A percentile compares a stretch with the other conserved stretches of the same genome.
Conservation (phyloP, 1,140 invertebrate genomes). For the Plodia interpunctella region DNA sequence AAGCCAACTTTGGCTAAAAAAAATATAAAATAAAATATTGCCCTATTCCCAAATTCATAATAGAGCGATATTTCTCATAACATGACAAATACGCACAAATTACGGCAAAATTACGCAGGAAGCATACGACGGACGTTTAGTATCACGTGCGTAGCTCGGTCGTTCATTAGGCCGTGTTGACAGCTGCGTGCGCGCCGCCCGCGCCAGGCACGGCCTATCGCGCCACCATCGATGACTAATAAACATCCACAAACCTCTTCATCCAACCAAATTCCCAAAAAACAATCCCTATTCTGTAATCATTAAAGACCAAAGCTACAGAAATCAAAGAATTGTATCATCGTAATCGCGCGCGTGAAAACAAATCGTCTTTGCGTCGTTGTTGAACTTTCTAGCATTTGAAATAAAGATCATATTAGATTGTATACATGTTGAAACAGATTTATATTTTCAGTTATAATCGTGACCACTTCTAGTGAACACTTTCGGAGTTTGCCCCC, state of each 20-base stretch:
- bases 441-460: slow-evolving; percentile 48
- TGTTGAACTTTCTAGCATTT: slow-evolving; percentile 35
- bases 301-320: slow-evolving; percentile 20
- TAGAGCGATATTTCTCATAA: slow-evolving; percentile 56
- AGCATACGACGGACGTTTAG: slow-evolving; percentile 66
- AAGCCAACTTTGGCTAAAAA: neutral
- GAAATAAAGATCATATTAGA: slow-evolving; percentile 38
- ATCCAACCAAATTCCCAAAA: slow-evolving; percentile 23
- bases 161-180: slow-evolving; percentile 72
- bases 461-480: slow-evolving; percentile 69
- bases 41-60: slow-evolving; percentile 16
- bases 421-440: slow-evolving; percentile 12
- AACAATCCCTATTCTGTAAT: slow-evolving; percentile 21
- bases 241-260: slow-evolving; percentile 41
- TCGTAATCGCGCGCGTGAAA: slow-evolving; percentile 44
- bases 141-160: slow-evolving; percentile 67
- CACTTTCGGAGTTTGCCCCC: slow-evolving; percentile 64
- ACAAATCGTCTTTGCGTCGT: slow-evolving; percentile 38
- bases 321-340: slow-evolving; percentile 25
- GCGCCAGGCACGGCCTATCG: slow-evolving; percentile 71
- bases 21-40: neutral
- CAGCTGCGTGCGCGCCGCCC: slow-evolving; percentile 71
- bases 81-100: slow-evolving; percentile 75
- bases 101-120: slow-evolving; percentile 67
- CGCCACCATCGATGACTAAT: slow-evolving; percentile 75